phyloP scores from a whole-genome alignment of 2,888 invertebrate species.

The Acronicta aceris region DNA sequence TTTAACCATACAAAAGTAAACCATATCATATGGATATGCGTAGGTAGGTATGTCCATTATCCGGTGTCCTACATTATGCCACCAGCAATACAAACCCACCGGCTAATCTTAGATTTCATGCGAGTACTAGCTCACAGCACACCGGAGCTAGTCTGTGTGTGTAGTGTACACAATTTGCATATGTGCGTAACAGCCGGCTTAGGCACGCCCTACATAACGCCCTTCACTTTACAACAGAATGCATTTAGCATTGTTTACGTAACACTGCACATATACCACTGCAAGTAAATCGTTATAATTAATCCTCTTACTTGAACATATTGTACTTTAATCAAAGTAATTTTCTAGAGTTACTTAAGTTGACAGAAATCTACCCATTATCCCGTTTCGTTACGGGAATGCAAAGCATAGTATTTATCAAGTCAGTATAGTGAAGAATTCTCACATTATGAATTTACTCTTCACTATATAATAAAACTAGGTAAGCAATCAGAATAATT shows the following conservation, averaged over 20 bases:
- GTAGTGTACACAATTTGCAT: slow-evolving; percentile 42
- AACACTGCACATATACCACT: slow-evolving; percentile 60
- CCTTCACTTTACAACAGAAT: slow-evolving; percentile 65
- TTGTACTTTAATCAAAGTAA: slow-evolving; percentile 20
- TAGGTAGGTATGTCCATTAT: slow-evolving; percentile 23
- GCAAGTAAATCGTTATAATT: slow-evolving; percentile 54
- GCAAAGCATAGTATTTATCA: too few species aligned
- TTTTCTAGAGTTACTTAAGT: too few species aligned
- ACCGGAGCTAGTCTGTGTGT: slow-evolving; percentile 41
- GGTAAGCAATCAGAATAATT: too few species aligned
- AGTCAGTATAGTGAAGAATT: too few species aligned
- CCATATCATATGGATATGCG: too few species aligned
- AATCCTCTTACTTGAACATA: slow-evolving; percentile 48
- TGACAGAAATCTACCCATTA: too few species aligned
- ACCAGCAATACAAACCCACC: slow-evolving; percentile 33
- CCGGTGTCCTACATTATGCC: slow-evolving; percentile 29
- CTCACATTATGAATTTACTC: too few species aligned
- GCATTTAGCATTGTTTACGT: slow-evolving; percentile 60
- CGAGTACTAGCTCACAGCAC: slow-evolving; percentile 39
- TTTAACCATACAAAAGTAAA: slow-evolving; percentile 25
- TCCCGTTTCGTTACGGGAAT: too few species aligned
- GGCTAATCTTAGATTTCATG: slow-evolving; percentile 46
- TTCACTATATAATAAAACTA: too few species aligned
- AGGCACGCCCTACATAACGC: slow-evolving; percentile 66
- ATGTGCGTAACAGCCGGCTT: slow-evolving; percentile 50